Conservation (phyloP, 1,140 invertebrate genomes). For the Philotrypesis tridentata region DNA sequence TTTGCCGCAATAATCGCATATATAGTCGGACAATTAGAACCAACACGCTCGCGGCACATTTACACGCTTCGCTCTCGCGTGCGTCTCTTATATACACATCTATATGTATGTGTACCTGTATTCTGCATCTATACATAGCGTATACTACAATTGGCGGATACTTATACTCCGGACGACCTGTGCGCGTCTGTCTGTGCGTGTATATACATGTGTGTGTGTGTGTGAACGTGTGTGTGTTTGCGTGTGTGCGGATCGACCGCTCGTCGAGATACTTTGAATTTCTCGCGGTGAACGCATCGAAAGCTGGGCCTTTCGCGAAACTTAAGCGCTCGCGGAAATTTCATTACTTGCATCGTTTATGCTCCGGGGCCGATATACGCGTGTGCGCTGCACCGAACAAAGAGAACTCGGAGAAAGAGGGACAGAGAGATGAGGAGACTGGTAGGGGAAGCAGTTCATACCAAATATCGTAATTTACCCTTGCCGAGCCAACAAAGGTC, state of each 20-base stretch:
- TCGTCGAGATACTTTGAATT: constrained; percentile 24
- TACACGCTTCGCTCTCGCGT: not conserved
- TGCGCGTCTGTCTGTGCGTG: not conserved
- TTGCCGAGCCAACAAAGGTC: constrained; percentile 31
- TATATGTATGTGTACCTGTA: too few relatives aligned
- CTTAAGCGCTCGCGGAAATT: constrained; percentile 18
- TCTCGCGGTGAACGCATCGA: constrained; percentile 13
- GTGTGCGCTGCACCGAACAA: not conserved
- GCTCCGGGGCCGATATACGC: not conserved
- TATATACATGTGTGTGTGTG: not conserved
- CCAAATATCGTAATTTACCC: constrained; percentile 44
- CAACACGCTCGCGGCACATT: not conserved
- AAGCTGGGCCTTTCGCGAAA: not conserved
- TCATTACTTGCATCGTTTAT: constrained; percentile 34
- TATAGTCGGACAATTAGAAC: constrained; percentile 19
- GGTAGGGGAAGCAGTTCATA: not conserved
- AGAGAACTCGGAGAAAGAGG: not conserved
- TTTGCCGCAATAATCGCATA: constrained; percentile 3
- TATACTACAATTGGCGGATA: too few relatives aligned
- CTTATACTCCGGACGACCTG: too few relatives aligned
- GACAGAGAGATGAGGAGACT: too few relatives aligned
- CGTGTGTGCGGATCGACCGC: too few relatives aligned
- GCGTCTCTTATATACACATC: too few relatives aligned
- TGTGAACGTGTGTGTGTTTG: not conserved
- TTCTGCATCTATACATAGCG: too few relatives aligned